A percentile compares a stretch with the other conserved stretches of the same genome.
Conservation (phyloP, 2,113 vertebrate species). For the Atherinomorus stipes region DNA sequence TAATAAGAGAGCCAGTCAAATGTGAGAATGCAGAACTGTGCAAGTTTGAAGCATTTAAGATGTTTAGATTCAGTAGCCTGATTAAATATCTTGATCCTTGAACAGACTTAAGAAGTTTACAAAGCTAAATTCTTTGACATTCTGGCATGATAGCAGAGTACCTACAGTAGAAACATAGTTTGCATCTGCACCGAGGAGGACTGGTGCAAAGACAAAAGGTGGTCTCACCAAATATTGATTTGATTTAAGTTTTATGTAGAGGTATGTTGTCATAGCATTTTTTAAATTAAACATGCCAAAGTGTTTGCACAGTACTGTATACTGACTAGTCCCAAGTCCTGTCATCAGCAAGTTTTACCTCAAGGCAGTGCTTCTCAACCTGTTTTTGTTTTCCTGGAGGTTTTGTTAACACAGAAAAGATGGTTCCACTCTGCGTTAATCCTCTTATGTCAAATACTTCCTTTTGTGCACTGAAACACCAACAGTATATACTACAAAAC, state of each 20-base stretch:
- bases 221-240: too few relatives aligned
- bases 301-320: slow-evolving; percentile 14
- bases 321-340: slow-evolving; percentile 2
- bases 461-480: too few relatives aligned
- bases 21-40: neutral
- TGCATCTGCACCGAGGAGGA: neutral
- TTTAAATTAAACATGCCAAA: too few relatives aligned
- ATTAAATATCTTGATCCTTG: too few relatives aligned
- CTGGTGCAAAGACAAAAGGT: neutral
- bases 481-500: too few relatives aligned
- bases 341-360: neutral
- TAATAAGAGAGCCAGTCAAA: neutral
- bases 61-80: neutral
- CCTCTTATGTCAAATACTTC: too few relatives aligned
- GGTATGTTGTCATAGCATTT: too few relatives aligned
- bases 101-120: neutral
- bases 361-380: neutral
- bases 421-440: too few relatives aligned
- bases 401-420: neutral
- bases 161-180: neutral
- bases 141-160: neutral
- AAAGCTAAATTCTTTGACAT: neutral
- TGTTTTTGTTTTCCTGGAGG: neutral
- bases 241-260: neutral
- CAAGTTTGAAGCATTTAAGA: neutral